Evolutionary conservation across 2,888 invertebrate genomes (phyloP), one percentile per base, ranked within the genome.

Genomic region (Dastarcus helophoroides): DNA sequence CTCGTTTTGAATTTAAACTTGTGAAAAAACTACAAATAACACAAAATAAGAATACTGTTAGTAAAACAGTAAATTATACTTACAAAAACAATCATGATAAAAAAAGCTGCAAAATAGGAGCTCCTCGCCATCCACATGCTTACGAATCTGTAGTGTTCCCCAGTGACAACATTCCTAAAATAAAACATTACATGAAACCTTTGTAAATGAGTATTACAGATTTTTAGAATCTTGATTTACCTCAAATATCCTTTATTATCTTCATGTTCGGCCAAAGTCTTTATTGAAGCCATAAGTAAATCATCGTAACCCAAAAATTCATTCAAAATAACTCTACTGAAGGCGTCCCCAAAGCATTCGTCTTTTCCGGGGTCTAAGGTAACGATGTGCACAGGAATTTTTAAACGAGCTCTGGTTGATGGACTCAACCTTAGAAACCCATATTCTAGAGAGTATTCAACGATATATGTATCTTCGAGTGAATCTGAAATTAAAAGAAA

Each of bases 41-140:
- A n/a, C n/a, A n/a, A n/a, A n/a, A n/a, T n/a, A n/a, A n/a, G n/a
- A n/a, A n/a, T n/a, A n/a, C n/a, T n/a, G n/a, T n/a, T n/a, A n/a
- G n/a, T n/a, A n/a, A n/a, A n/a, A n/a, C n/a, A n/a, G n/a, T n/a
- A n/a, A n/a, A n/a, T n/a, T n/a, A n/a, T 68, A 89, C 95, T 88
- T 72, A 97, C 97, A 70, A 98, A 99, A 8, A 97, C 76, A 10
- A 98, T 71, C 98, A 98, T 98, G 36, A 97, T 89, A 64, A 91
- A 82, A 54, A 91, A 85, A 1, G 98, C 95, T 6, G 91, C 88
- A 29, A 97, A 71, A 61, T 98, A 98, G 0, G 93, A 90, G 39
- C 84, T 85, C 51, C 91, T 77, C 1, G 93, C 86, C 66, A 93
- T 91, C 83, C 91, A 84, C 80, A 93, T 86, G 46, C 86, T 89